A percentile compares a stretch with the other conserved stretches of the same genome.
Conservation (phyloP, 2,797 vertebrate genomes). For the Poecilia wingei region DNA sequence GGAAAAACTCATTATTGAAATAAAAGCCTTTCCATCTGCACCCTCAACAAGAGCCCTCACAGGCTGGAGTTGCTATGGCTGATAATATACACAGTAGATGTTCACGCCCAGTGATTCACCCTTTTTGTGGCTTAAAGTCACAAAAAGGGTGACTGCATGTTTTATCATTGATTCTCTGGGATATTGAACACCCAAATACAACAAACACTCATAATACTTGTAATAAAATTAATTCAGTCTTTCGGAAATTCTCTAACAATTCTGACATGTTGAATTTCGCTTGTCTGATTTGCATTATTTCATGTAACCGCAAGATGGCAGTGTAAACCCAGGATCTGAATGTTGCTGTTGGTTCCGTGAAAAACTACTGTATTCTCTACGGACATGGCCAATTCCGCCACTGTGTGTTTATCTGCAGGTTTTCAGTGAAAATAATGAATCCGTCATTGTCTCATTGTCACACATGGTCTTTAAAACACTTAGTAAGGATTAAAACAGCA, state of each 20-base stretch:
- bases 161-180: neutral
- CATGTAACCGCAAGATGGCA: conserved; percentile 72
- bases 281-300: conserved; percentile 2
- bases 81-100: conserved; percentile 30
- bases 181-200: neutral
- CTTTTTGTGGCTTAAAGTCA: conserved; percentile 23
- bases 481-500: conserved; percentile 26
- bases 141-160: conserved; percentile 9
- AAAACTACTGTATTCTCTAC: neutral
- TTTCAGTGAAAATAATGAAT: conserved; percentile 31
- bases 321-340: conserved; percentile 34
- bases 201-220: neutral
- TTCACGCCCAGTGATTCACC: conserved; percentile 36
- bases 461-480: conserved; percentile 25
- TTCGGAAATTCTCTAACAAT: neutral
- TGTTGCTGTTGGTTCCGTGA: neutral
- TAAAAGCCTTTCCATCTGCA: conserved; percentile 58
- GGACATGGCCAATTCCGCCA: conserved; percentile 30
- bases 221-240: neutral
- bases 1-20: conserved; percentile 56
- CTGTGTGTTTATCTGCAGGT: conserved; percentile 24
- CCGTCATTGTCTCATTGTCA: conserved; percentile 21
- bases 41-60: conserved; percentile 52
- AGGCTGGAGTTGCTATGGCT: conserved; percentile 17
- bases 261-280: neutral